Conservation (phyloP, 2,113 vertebrate species). For the Eudyptes chrysolophus region DNA sequence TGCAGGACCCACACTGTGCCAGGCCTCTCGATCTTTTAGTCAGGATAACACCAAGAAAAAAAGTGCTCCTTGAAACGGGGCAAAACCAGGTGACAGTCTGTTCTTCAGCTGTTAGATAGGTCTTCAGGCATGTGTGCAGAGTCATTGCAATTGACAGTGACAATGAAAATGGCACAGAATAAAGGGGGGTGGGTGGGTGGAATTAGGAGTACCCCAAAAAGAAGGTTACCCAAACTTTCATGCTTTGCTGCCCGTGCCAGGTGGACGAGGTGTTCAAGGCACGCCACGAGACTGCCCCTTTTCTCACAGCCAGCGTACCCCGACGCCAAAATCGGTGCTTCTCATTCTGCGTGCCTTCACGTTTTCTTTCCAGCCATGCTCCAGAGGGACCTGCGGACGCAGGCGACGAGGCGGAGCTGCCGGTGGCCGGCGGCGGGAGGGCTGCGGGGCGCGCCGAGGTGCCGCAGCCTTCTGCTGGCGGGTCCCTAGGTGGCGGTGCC, state of each 20-base stretch:
- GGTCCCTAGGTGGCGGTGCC: conserved; percentile 20
- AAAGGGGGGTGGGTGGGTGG: too few relatives aligned
- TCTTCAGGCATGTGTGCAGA: background rate
- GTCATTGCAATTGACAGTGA: background rate
- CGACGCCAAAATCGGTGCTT: background rate
- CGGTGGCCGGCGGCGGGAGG: background rate
- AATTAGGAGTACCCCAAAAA: background rate
- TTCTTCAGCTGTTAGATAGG: background rate
- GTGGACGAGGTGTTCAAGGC: fast-evolving
- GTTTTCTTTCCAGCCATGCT: background rate
- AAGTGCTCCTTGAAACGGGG: background rate
- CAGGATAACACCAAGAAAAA: background rate
- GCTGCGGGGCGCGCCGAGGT: background rate
- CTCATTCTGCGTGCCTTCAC: fast-evolving
- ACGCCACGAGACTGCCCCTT: background rate
- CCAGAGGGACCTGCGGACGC: too few relatives aligned
- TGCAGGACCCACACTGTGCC: background rate
- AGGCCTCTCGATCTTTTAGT: background rate
- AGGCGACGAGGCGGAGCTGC: background rate
- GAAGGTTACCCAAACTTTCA: background rate
- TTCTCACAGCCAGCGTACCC: background rate
- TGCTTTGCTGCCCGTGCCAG: background rate
- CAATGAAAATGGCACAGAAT: background rate
- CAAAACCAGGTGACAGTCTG: background rate
- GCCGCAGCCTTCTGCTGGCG: background rate